Evolutionary conservation across 2,113 vertebrate genomes (phyloP), one percentile per base, ranked within the genome.

Genomic region (Dicentrarchus labrax): DNA sequence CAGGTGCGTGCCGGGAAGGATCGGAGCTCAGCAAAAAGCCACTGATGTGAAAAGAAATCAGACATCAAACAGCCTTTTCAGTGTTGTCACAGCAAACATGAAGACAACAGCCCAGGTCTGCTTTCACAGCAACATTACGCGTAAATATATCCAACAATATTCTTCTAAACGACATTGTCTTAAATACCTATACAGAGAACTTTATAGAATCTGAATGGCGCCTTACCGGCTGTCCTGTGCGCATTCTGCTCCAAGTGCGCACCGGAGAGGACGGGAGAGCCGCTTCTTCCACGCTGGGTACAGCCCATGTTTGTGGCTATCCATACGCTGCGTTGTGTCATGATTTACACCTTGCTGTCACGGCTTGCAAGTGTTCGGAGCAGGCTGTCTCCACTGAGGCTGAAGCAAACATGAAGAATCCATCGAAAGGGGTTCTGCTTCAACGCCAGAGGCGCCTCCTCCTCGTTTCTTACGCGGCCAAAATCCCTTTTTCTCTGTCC

Each of bases 391-490:
- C 81, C 82, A 83, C 84, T 73, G 91, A 79, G 83, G 78, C 76
- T 84, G 91, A 60, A 89, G 82, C 88, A 60, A 67, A 88, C 88
- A 84, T 82, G 85, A 90, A 90, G 89, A 83, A 91, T 84, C 90
- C 92, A 92, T 91, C 85, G 72, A 83, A 76, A 86, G 78, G 82
- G 73, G 78, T 59, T 80, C 80, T 54, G 90, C 84, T 88, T 84
- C 85, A 89, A 80, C 75, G 86, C 62, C 30, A 80, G 86, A 93
- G 74, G 94, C 90, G 78, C 92, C 94, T 93, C 94, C 94, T 93
- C 93, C 93, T 90, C 70, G 76, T 64, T 88, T 86, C 79, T 81
- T 72, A 56, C 73, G 91, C 82, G 82, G 59, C 83, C 90, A 82
- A 64, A 91, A 84, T 51, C 81, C 66, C 45, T 47, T 68, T 57